Evolutionary conservation across 2,113 vertebrate species (phyloP), one percentile per base, ranked within the genome.

Genomic region (Boulengeromyrus knoepffleri): DNA sequence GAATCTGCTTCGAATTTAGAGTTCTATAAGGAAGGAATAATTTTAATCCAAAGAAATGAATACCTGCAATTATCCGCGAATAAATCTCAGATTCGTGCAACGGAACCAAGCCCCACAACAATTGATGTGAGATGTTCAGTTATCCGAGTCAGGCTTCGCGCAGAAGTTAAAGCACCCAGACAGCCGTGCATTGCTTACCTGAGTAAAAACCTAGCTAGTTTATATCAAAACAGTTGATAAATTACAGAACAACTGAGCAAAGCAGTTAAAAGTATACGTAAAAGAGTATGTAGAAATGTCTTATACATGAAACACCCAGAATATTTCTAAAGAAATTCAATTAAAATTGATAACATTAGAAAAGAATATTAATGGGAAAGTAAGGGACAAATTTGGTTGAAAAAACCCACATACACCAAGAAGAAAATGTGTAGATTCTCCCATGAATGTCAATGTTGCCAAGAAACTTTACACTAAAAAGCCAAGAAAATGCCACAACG

Each of bases 401-500:
- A 45, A 84, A 83, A 84, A 24, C 12, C 3, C 15, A 13, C 45
- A 50, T 27, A 31, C 45, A 86, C n/a, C 21, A 49, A 49, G 10
- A n/a, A 50, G n/a, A 12, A 7, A 87, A 80, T 17, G 19, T 53
- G n/a, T 36, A 56, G 17, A 83, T 27, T 50, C 70, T 10, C 1
- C 15, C n/a, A 24, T 50, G 88, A 56, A 56, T 50, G 27, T 88
- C 39, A 58, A n/a, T 87, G 90, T 50, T 89, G 39, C n/a, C 56
- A 88, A 50, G 8, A 45, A 12, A 39, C n/a, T 36, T 12, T 17
- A 39, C 13, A 42, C 12, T 31, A 27, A 56, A 53, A 52, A n/a
- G 15, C 39, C 39, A 21, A 21, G 5, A 5, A 12, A 24, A 47
- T 85, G 39, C 45, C 46, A 62, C 39, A 10, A 83, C 36, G 46